A percentile compares a stretch with the other conserved stretches of the same genome.
Conservation (phyloP, 2,888 invertebrate genomes). For the Drosophila acutilabella region DNA sequence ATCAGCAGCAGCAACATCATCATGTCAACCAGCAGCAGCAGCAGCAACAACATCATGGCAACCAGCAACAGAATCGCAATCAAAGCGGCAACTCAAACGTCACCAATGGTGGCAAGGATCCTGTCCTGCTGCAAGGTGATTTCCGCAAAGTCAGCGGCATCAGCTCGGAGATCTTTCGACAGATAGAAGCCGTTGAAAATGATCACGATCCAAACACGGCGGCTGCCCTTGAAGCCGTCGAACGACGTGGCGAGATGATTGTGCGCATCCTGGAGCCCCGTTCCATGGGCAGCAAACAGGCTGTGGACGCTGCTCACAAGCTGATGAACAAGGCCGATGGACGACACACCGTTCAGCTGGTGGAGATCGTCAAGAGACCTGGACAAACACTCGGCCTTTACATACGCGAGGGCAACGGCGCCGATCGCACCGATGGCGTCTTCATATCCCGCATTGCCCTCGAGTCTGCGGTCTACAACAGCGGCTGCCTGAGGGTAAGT, state of each 20-base stretch:
- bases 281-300: conserved; percentile 94
- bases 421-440: conserved; percentile 97
- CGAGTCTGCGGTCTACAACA: conserved; percentile 98
- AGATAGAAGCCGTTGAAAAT: conserved; percentile 98
- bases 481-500: conserved; percentile 94
- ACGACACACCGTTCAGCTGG: conserved; percentile 93
- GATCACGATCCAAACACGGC: conserved; percentile 97
- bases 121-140: conserved; percentile 95
- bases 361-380: conserved; percentile 99
- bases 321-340: conserved; percentile 88
- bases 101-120: conserved; percentile 86
- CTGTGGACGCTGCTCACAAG: conserved; percentile 94
- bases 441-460: conserved; percentile 98
- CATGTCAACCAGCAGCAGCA: conserved; percentile 85
- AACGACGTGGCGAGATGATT: conserved; percentile 97
- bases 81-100: conserved; percentile 60
- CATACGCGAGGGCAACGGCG: conserved; percentile 99
- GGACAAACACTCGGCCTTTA: conserved; percentile 99
- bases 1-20: conserved; percentile 80
- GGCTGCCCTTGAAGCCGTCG: conserved; percentile 96
- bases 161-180: conserved; percentile 97
- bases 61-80: conserved; percentile 84
- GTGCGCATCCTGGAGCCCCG: conserved; percentile 95
- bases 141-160: conserved; percentile 98
- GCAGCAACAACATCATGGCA: conserved; percentile 81